These are phyloP conservation scores for Pristionchus fissidentatus DNA, from an alignment of 2,888 invertebrate species.

Conservation along the genomic window DNA sequence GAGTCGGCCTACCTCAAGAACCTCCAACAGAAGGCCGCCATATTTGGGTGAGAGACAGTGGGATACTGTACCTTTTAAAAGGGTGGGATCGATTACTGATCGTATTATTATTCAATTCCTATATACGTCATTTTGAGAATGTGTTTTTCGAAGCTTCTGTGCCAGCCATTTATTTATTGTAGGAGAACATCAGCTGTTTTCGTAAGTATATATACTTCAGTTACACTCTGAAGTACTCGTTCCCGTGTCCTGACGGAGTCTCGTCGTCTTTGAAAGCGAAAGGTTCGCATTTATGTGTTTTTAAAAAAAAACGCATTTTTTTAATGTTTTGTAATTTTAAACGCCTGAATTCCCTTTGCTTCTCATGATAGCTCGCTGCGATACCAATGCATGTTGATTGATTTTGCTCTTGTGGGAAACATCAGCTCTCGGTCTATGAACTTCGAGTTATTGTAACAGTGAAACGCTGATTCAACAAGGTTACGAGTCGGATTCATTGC, in stretches of 20 bases:
- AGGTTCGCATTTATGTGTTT: not conserved
- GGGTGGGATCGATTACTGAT: not conserved
- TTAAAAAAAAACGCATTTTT: not conserved
- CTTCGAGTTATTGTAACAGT: no score
- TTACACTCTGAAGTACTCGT: conserved; percentile 58
- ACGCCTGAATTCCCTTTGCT: no score
- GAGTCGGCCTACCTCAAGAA: conserved; percentile 6
- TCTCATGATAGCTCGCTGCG: no score
- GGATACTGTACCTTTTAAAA: not conserved
- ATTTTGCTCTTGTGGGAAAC: no score
- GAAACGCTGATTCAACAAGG: no score
- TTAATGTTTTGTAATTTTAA: no score
- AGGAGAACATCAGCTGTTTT: not conserved
- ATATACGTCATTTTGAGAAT: not conserved
- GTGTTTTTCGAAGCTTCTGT: not conserved
- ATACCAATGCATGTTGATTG: no score
- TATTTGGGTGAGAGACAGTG: conserved; percentile 49
- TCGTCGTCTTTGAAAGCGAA: conserved; percentile 45
- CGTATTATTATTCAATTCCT: not conserved
- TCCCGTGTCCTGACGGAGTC: conserved; percentile 57
- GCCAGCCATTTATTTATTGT: not conserved
- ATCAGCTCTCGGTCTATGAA: no score
- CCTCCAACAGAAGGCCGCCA: conserved; percentile 37
- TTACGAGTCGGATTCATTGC: no score
- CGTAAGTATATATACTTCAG: conserved; percentile 48